Base-by-base conservation (phyloP, 2,113 vertebrate genomes). In the Caracal caracal region DNA sequence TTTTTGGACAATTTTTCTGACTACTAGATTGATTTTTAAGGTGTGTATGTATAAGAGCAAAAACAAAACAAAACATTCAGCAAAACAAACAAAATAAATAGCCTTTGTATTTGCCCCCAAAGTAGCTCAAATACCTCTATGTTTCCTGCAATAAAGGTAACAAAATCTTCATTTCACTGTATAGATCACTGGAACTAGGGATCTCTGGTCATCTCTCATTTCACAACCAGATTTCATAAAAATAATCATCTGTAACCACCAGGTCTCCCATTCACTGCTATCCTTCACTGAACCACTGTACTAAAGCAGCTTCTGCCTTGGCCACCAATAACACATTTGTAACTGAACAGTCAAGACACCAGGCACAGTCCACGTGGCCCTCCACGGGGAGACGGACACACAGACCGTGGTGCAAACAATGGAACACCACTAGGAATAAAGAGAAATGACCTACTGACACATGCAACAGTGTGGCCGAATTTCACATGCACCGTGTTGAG, bases 401-500 rank as follows among this genome's bases (percentile, higher is more conserved):
- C 0, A 22, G 16, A 90, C 17, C 10, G 15, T 24, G 5, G 16
- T 13, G 10, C 3, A 9, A 17, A 0, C 19, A 28, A 0, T 47
- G 47, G 53, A 28, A 6, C 10, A 26, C 10, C 12, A 66, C 0
- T 2, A 47, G 71, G 16, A 61, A 16, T 68, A 0, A 73, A 43
- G 19, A 84, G 19, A n/a, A 61, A 8, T 0, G 33, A 76, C 8
- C 10, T 28, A 12, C 9, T 0, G 13, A 35, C 3, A 10, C 22
- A 15, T 1, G 40, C 3, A 8, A 7, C 4, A 8, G 10, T 0
- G 0, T 1, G 10, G 8, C 35, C 17, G 2, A 26, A 1, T 6
- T 22, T 80, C 51, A 4, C 0, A 1, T 1, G 7, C 33, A 6
- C 1, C 0, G 4, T 0, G 24, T 20, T 16, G 11, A 13, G 15